phyloP scores from a whole-genome alignment of 2,113 vertebrate species.

The Campylomormyrus numenius region DNA sequence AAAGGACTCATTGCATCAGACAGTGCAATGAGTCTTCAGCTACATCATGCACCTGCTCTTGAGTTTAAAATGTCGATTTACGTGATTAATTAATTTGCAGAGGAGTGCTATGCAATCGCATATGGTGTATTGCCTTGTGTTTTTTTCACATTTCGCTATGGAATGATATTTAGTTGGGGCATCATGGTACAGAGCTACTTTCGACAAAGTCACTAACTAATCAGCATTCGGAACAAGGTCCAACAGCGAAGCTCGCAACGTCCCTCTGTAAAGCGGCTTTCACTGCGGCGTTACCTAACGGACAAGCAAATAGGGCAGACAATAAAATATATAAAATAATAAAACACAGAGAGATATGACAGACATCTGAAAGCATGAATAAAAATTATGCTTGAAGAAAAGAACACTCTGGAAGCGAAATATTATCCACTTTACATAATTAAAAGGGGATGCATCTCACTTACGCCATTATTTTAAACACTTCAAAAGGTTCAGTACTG shows the following conservation, averaged over 20 bases:
- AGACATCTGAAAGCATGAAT: neutral
- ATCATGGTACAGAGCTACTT: neutral
- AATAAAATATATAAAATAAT: neutral
- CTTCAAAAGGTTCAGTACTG: neutral
- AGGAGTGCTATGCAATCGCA: neutral
- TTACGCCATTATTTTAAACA: neutral
- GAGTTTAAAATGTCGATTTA: neutral
- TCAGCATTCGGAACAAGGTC: neutral
- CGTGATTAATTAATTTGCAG: neutral
- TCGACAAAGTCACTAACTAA: neutral
- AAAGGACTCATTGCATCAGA: neutral
- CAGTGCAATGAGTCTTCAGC: neutral
- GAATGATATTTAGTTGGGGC: neutral
- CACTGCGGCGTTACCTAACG: neutral
- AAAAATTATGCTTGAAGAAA: neutral
- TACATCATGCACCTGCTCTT: neutral
- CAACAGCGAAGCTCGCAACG: neutral
- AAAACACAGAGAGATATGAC: neutral
- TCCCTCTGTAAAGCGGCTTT: neutral
- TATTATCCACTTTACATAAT: neutral
- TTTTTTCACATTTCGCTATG: neutral
- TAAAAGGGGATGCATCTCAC: neutral
- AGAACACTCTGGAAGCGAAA: neutral
- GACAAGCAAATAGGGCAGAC: neutral
- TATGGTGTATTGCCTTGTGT: neutral